Evolutionary conservation across 2,888 invertebrate genomes (phyloP), one percentile per base, ranked within the genome.

Genomic region (Autographa pulchrina): DNA sequence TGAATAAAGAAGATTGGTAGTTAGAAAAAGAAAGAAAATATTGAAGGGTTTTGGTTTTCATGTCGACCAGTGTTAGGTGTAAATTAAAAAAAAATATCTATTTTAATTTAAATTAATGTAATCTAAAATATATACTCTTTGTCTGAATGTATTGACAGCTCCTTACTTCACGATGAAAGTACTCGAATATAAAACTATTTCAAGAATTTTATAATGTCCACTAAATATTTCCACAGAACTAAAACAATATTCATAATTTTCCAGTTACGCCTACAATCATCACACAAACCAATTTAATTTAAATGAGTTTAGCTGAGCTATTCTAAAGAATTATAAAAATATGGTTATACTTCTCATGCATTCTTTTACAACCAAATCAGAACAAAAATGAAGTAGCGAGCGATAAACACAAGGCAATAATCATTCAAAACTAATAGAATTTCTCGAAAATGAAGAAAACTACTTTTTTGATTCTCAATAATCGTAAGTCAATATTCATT

Each of bases 351-450:
- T 52, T 20, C 58, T 31, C 43, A 58, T 18, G 0, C 16, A 18
- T 63, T 66, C 68, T 64, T 69, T 54, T 32, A 52, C 54, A 58
- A 16, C 65, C 18, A 65, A 63, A 60, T 62, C 9, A 48, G 35
- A 74, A 62, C 52, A 58, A 43, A 59, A 66, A 62, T 58, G 35
- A 66, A 38, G 67, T 61, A 52, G 38, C 16, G 11, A 31, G 38
- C 16, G 11, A 31, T 62, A 31, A 48, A 62, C 7, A 1, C 11
- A 68, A 63, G 60, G n/a, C 54, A 16, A 18, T 43, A 61, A 18
- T 25, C 61, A 43, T 61, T 61, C 35, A 32, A 62, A 76, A 73
- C 38, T 56, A 62, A 77, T 76, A 68, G 48, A 78, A 35, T 43
- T 68, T 69, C 18, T 66, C 16, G 20, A 43, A 41, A 48, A 65